Conservation (phyloP, 2,113 vertebrate species). For the Dryoscopus gambensis region DNA sequence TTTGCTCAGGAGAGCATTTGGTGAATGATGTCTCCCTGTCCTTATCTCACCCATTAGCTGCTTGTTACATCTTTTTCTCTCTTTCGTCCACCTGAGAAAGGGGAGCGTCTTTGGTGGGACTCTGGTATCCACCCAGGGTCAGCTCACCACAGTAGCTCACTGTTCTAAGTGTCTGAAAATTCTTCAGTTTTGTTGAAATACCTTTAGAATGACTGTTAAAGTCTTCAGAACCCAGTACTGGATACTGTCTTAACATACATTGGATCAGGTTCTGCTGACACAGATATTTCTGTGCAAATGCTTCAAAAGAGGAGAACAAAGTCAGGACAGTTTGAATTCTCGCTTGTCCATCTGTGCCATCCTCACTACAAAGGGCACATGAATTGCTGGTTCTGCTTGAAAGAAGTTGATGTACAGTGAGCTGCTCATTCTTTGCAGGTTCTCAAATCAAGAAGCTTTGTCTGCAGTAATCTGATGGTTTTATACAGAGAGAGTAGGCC, state of each 20-base stretch:
- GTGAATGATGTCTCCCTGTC: background rate
- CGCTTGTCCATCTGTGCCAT: background rate
- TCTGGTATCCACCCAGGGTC: background rate
- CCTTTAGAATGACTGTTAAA: background rate
- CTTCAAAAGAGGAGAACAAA: background rate
- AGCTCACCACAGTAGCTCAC: background rate
- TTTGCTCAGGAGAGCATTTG: background rate
- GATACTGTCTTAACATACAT: background rate
- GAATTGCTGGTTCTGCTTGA: background rate
- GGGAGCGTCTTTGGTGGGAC: background rate
- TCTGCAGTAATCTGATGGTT: background rate
- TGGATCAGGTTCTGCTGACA: rapidly evolving
- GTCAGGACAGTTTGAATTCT: background rate
- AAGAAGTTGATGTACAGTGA: background rate
- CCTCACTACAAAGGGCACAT: background rate
- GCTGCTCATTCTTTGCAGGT: background rate
- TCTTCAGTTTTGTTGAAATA: background rate
- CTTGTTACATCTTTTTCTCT: background rate
- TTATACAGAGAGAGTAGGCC: background rate
- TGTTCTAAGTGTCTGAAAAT: background rate
- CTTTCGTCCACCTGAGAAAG: background rate
- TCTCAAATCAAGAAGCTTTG: background rate
- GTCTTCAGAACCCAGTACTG: background rate
- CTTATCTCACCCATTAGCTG: background rate
- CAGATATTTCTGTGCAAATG: background rate